Evolutionary conservation across 2,888 invertebrate species (phyloP), one percentile per base, ranked within the genome.

Genomic region (Gari tellinella): DNA sequence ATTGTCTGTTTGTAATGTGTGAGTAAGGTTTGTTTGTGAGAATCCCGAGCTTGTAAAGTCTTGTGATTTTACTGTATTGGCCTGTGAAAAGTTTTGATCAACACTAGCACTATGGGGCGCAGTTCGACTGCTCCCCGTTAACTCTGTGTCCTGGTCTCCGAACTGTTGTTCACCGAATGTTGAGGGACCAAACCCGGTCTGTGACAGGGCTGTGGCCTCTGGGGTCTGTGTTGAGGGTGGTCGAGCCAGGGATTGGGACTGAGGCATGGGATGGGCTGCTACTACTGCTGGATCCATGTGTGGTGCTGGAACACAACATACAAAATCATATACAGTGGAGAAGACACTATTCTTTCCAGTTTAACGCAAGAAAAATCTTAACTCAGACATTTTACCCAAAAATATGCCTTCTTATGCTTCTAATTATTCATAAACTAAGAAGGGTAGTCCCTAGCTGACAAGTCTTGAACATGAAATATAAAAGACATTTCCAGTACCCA

Each of bases 281-380:
- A 89, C 88, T 8, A 89, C 89, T 26, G 89, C 89, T 15, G 89
- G 89, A 74, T 89, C 89, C 80, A 87, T 84, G 68, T 88, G 88
- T 0, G 86, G 88, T 17, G 88, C 85, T 83, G 77, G 52, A 49
- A 49, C 14, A 31, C 4, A 31, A 7, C 31, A 31, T 31, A 10
- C 10, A 31, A 10, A 31, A 31, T 7, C 31, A 31, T 4, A 31
- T 31, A n/a, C n/a, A n/a, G n/a, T n/a, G n/a, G n/a, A n/a, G n/a
- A n/a, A n/a, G n/a, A n/a, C n/a, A n/a, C n/a, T n/a, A n/a, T n/a
- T n/a, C n/a, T n/a, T n/a, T n/a, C n/a, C n/a, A n/a, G n/a, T n/a
- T n/a, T n/a, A n/a, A n/a, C n/a, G n/a, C n/a, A n/a, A n/a, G n/a
- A n/a, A n/a, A n/a, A n/a, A n/a, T n/a, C n/a, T n/a, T n/a, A n/a